Percentiles rank a stretch among this genome's conserved stretches.
These are phyloP conservation scores for Plutella xylostella DNA, from an alignment of 2,888 invertebrate genomes.

Conservation along the genomic window DNA sequence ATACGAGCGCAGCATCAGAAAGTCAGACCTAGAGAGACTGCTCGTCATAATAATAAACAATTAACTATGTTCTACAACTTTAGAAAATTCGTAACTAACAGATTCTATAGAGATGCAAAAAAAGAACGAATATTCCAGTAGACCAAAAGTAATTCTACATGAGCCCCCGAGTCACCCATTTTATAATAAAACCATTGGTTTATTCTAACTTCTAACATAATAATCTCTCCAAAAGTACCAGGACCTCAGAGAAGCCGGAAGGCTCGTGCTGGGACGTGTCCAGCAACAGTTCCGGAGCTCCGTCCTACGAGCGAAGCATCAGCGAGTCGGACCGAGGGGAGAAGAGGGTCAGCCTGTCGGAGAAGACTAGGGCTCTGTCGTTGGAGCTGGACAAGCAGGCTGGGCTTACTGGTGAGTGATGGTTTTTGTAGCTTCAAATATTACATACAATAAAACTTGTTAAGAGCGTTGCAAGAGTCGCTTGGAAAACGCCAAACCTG, in stretches of 20 bases:
- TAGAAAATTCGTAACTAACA: too few relatives aligned
- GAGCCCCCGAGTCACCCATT: too few relatives aligned
- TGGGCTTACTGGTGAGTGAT: conserved; percentile 31
- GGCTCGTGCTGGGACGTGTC: conserved; percentile 60
- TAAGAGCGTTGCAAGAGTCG: too few relatives aligned
- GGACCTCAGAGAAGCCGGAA: conserved; percentile 30
- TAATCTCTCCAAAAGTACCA: conserved; percentile 14
- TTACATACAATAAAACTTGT: too few relatives aligned
- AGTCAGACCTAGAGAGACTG: conserved; percentile 46
- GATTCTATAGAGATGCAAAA: too few relatives aligned
- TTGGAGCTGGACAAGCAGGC: conserved; percentile 76
- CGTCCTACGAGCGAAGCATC: conserved; percentile 68
- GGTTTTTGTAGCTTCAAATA: neutral
- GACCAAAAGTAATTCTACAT: too few relatives aligned
- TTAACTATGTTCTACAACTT: too few relatives aligned
- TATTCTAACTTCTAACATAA: too few relatives aligned
- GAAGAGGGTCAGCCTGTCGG: conserved; percentile 35
- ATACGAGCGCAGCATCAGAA: conserved; percentile 72
- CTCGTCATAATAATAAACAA: too few relatives aligned
- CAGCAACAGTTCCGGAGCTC: conserved; percentile 35
- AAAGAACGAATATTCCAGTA: too few relatives aligned
- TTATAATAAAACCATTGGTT: too few relatives aligned
- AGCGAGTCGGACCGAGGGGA: conserved; percentile 56
- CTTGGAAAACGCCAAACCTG: too few relatives aligned
- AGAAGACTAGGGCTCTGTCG: conserved; percentile 76